Evolutionary conservation across 2,888 invertebrate genomes (phyloP).

Genomic region (Galeopsomyia nigrocyanea): DNA sequence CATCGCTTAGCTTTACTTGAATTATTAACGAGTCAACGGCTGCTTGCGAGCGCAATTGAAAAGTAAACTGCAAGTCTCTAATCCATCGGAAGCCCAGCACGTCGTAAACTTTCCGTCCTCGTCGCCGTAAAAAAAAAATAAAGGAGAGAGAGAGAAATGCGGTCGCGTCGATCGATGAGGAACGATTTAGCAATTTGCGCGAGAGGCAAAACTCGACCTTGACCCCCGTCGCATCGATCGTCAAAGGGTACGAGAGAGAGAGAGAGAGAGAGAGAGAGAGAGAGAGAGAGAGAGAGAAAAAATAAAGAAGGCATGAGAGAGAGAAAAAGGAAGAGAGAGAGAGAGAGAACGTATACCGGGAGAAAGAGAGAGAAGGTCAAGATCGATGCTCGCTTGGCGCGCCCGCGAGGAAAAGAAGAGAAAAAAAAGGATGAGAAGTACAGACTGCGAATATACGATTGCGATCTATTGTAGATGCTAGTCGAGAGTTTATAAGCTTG

Average conservation of each 20-base stretch:
- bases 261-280: slow-evolving; percentile 19
- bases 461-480: slow-evolving; percentile 2
- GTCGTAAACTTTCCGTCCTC: too few species aligned
- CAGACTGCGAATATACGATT: slow-evolving; percentile 16
- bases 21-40: too few species aligned
- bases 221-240: slow-evolving; percentile 31
- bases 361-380: slow-evolving; percentile 51
- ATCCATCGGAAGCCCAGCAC: too few species aligned
- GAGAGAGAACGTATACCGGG: neutral
- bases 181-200: too few species aligned
- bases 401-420: slow-evolving; percentile 6
- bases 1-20: too few species aligned
- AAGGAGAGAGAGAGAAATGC: too few species aligned
- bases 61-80: too few species aligned
- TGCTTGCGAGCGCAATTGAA: too few species aligned
- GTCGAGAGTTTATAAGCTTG: too few species aligned
- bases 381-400: slow-evolving; percentile 50
- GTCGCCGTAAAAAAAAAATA: too few species aligned
- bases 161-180: too few species aligned
- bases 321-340: slow-evolving; percentile 28
- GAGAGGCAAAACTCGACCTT: slow-evolving; percentile 27
- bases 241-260: neutral
- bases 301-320: neutral
- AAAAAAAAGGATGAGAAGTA: slow-evolving; percentile 7
- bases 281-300: too few species aligned